Conservation (phyloP, 1,140 invertebrate genomes). For the Drosophila eugracilis region DNA sequence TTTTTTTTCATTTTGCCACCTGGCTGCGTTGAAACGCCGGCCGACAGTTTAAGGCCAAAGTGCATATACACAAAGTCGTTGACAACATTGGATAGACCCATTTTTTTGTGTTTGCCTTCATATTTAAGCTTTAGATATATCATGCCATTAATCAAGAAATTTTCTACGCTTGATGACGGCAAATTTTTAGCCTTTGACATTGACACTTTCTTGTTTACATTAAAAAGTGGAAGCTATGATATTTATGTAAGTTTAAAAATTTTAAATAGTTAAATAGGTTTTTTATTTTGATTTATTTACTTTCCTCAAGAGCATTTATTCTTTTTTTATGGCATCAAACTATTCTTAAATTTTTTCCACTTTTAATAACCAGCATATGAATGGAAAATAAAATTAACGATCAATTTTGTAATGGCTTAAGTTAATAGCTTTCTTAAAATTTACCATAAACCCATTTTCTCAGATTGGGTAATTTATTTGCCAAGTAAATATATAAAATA, state of each 20-base stretch:
- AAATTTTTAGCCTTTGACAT: constrained; percentile 5
- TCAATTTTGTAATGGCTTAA: constrained; percentile 6
- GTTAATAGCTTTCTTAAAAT: constrained; percentile 1
- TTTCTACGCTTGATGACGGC: constrained; percentile 1
- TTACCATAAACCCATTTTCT: constrained; percentile 27
- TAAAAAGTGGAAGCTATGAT: background rate
- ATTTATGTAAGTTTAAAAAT: background rate
- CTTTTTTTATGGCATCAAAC: background rate
- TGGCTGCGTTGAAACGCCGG: constrained; percentile 5
- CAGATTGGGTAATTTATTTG: constrained; percentile 39
- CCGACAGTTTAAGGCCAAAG: constrained; percentile 34
- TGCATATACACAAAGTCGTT: constrained; percentile 6
- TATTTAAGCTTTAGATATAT: constrained; percentile 1
- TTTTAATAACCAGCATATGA: background rate
- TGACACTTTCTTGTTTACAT: constrained; percentile 18
- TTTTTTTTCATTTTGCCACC: constrained; percentile 29
- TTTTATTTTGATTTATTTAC: background rate
- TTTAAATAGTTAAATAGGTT: no score
- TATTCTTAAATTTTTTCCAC: background rate
- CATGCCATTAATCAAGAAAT: constrained; percentile 8
- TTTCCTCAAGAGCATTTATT: background rate
- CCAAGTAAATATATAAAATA: constrained; percentile 43
- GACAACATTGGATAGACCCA: constrained; percentile 13
- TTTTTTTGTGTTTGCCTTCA: constrained; percentile 13
- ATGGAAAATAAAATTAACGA: constrained; percentile 19